Evolutionary conservation across 2,797 vertebrate genomes (phyloP).

Genomic region (Nasua narica): DNA sequence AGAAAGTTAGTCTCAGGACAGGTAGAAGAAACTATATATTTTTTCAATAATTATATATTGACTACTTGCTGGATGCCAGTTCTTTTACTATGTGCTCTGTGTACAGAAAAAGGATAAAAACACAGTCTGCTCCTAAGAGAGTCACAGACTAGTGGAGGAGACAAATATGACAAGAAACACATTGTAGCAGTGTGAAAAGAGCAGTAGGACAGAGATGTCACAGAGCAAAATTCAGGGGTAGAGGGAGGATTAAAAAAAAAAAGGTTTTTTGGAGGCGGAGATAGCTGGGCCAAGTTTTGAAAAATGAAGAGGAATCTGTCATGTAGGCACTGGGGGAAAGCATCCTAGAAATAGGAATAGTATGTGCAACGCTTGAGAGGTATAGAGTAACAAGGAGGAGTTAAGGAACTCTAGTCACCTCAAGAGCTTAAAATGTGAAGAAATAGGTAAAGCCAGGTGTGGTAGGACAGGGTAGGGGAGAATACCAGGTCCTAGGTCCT

Average conservation of each 20-base stretch:
- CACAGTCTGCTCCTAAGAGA: background rate
- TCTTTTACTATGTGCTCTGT: background rate
- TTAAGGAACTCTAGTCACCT: background rate
- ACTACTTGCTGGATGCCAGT: background rate
- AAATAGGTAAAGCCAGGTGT: background rate
- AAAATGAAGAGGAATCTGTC: background rate
- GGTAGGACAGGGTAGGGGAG: background rate
- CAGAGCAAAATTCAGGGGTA: background rate
- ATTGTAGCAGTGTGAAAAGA: background rate
- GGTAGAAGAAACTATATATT: background rate
- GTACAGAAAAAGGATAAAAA: constrained; percentile 6
- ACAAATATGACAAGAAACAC: constrained; percentile 4
- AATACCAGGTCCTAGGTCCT: background rate
- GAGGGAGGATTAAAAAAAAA: background rate
- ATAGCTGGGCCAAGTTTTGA: background rate
- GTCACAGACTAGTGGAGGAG: background rate
- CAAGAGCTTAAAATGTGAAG: background rate
- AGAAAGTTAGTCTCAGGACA: background rate
- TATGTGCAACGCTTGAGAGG: background rate
- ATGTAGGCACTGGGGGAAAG: background rate
- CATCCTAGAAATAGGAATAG: background rate
- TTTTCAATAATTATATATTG: constrained; percentile 45
- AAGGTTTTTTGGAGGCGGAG: background rate
- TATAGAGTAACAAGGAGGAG: background rate
- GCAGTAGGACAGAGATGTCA: background rate